Percentiles rank a stretch among this genome's conserved stretches.
These are phyloP conservation scores for Helleia helle DNA, from an alignment of 2,888 invertebrate genomes.

Conservation along the genomic window DNA sequence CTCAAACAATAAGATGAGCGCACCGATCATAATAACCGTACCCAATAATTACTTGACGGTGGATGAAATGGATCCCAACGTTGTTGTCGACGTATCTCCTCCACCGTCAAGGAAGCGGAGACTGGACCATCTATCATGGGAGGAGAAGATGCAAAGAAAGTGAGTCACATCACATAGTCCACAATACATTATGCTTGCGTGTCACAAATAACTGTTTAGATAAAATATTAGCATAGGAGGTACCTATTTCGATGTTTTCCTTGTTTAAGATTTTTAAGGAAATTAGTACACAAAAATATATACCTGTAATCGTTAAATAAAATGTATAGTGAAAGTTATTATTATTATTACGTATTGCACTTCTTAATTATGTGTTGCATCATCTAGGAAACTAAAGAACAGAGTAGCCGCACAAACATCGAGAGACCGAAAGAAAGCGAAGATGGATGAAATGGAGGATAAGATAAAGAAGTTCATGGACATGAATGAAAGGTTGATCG, in stretches of 20 bases:
- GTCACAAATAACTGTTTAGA: conserved; percentile 2
- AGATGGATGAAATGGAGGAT: conserved; percentile 90
- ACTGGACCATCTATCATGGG: conserved; percentile 88
- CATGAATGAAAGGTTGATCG: conserved; percentile 76
- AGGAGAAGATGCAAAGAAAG: conserved; percentile 91
- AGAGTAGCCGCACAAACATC: conserved; percentile 98
- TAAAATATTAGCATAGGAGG: neutral
- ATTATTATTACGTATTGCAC: too few species aligned
- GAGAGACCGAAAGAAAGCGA: conserved; percentile 95
- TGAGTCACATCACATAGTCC: conserved; percentile 61
- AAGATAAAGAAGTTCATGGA: conserved; percentile 77
- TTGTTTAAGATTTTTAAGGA: neutral
- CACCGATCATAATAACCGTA: conserved; percentile 67
- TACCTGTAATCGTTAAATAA: neutral
- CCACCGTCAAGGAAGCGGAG: conserved; percentile 77
- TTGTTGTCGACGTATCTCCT: conserved; percentile 41
- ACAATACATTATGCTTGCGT: conserved; percentile 17
- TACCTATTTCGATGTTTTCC: neutral
- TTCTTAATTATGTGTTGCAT: conserved; percentile 10
- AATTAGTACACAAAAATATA: neutral
- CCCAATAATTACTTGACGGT: conserved; percentile 61
- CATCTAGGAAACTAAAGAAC: conserved; percentile 91
- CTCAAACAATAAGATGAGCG: conserved; percentile 47
- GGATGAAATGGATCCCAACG: conserved; percentile 45
- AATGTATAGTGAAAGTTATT: neutral